Evolutionary conservation across 2,888 invertebrate genomes (phyloP).

Genomic region (Phytoseiulus persimilis): DNA sequence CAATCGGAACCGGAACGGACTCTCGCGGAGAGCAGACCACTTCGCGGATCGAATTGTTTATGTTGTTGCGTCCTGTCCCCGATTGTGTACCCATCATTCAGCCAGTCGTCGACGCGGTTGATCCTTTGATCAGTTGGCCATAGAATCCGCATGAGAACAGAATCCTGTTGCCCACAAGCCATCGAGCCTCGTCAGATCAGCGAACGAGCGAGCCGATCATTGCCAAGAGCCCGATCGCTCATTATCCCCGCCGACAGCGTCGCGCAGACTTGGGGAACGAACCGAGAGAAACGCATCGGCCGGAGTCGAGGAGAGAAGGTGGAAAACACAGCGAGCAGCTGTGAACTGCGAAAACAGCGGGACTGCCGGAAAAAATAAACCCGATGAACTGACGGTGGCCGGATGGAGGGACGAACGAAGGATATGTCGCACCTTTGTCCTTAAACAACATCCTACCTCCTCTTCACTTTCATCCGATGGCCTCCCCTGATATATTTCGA

Average conservation of each 20-base stretch:
- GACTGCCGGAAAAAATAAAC: background rate
- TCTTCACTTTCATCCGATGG: slow-evolving; percentile 5
- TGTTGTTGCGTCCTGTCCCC: background rate
- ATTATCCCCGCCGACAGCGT: background rate
- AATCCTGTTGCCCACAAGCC: too few species aligned
- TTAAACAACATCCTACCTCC: background rate
- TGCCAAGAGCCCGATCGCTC: background rate
- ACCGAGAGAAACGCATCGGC: background rate
- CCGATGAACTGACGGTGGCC: background rate
- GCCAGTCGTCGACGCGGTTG: background rate
- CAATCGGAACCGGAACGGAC: background rate
- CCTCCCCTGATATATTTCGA: slow-evolving; percentile 36
- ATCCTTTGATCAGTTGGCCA: background rate
- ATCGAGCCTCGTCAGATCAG: background rate
- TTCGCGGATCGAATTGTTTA: background rate
- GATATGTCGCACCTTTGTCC: background rate
- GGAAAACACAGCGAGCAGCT: background rate
- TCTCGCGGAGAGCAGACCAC: background rate
- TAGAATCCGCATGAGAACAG: too few species aligned
- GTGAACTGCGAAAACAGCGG: background rate
- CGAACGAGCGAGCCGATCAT: background rate
- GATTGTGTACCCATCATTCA: background rate
- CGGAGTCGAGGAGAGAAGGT: background rate
- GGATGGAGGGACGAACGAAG: background rate
- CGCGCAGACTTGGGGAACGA: background rate